phyloP scores from a whole-genome alignment of 2,113 vertebrate genomes.

The Oophaga pumilio region DNA sequence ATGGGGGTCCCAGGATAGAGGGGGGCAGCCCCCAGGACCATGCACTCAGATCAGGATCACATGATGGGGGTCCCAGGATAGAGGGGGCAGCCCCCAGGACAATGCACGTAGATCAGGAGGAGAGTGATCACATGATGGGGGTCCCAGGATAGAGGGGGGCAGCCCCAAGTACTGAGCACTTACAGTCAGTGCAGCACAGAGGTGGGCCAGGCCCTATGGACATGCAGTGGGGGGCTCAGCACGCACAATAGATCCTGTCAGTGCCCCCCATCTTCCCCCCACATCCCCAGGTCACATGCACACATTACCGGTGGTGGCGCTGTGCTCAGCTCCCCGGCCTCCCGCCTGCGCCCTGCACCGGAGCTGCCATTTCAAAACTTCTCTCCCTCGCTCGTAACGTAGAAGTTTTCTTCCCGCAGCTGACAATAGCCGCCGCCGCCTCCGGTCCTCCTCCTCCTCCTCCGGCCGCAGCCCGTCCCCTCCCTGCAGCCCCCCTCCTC shows the following conservation, averaged over 20 bases:
- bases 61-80: no score
- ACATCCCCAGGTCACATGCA: no score
- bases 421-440: conserved; percentile 30
- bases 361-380: conserved; percentile 51
- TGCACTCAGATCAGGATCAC: no score
- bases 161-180: background rate
- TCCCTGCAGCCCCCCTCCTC: background rate
- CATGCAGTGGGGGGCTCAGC: background rate
- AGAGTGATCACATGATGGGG: no score
- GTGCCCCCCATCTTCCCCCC: background rate
- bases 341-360: background rate
- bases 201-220: conserved; percentile 39
- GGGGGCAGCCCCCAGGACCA: no score
- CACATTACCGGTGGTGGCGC: conserved; percentile 8
- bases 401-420: conserved; percentile 36
- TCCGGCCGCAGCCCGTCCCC: background rate
- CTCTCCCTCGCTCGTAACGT: conserved; percentile 35
- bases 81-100: no score
- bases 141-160: background rate
- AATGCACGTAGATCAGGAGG: no score
- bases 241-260: conserved; percentile 39
- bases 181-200: background rate
- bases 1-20: no score
- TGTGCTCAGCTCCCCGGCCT: background rate
- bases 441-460: background rate